Evolutionary conservation across 2,113 vertebrate genomes (phyloP), one percentile per base, ranked within the genome.

Genomic region (Felis chaus): DNA sequence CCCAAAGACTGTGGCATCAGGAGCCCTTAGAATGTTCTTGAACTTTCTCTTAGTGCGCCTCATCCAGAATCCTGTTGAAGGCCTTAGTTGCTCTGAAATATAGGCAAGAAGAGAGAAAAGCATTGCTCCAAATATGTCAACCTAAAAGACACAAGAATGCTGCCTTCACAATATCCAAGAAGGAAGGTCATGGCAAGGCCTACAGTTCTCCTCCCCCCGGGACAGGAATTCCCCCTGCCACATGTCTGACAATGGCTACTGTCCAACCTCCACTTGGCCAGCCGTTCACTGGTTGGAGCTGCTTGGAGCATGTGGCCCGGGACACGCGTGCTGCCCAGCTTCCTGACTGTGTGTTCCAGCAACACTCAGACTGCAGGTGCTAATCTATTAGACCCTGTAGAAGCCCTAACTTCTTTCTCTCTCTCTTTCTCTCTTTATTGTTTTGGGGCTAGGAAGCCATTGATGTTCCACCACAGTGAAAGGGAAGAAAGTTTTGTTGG

Each of bases 111-210:
- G 25, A 84, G 36, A 83, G 5, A 29, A 76, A 57, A 65, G 3
- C 36, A 61, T 80, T n/a, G 12, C 13, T 65, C 21, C 33, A 81
- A 68, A 57, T 63, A 69, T 5, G 3, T 21, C 8, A 6, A 55
- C 61, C 31, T 68, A 71, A 76, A 76, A 86, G 6, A 53, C 41
- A 71, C 9, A 61, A 33, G 50, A 65, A 57, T 50, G 7, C 4
- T 41, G 33, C 11, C 23, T 33, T 55, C 13, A 18, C 13, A 76
- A 89, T 71, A 50, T 27, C 11, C 25, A 45, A 89, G 9, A 85
- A 29, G 45, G 1, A 29, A 33, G 1, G 0, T 9, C 68, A 14
- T 0, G 1, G 18, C 10, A 21, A 23, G 1, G 14, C 39, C 13
- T 78, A 39, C 50, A 3, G 4, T 25, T 13, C 48, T 41, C 33